Evolutionary conservation across 2,888 invertebrate species (phyloP), one percentile per base, ranked within the genome.

Genomic region (Rhyacophila evoluta): DNA sequence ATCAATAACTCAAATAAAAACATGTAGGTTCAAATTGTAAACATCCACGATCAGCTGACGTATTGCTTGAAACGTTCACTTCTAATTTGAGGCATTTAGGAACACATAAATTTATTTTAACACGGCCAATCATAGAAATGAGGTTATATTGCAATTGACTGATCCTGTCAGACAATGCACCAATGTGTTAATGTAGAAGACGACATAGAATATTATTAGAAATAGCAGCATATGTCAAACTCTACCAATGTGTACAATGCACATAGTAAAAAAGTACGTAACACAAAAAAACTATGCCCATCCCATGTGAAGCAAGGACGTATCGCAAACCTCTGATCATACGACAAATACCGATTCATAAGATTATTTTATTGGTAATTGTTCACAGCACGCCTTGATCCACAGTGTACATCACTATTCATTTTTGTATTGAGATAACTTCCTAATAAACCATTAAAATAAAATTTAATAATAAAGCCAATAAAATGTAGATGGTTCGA

Each of bases 21-120:
- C 55, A 55, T 19, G 19, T 19, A 55, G 19, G 19, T 55, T 55
- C 55, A 55, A 41, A 55, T 55, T 55, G 76, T 76, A 76, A 76
- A 76, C 37, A 55, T 55, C 37, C 72, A 15, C 76, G 79, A 79
- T 79, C 79, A 79, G 79, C 79, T 79, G 79, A 79, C 79, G 79
- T 79, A 76, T 68, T 36, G 72, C 55, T 55, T n/a, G 69, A 69
- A 69, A 69, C 69, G 69, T 33, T 69, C 69, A 33, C 69, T 69
- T 28, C 69, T 55, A 55, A 55, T 55, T 55, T 55, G 55, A 55
- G 55, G 55, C 55, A 55, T 55, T 55, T 19, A 55, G 55, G 55
- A 55, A 19, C 55, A 55, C 25, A 55, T 55, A 55, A 55, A 55
- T 25, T 41, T 41, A 41, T 41, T 55, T 55, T 55, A 55, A 55